These are phyloP conservation scores for Drosophila ohnishii DNA, from an alignment of 1,140 invertebrate genomes.

Conservation along the genomic window DNA sequence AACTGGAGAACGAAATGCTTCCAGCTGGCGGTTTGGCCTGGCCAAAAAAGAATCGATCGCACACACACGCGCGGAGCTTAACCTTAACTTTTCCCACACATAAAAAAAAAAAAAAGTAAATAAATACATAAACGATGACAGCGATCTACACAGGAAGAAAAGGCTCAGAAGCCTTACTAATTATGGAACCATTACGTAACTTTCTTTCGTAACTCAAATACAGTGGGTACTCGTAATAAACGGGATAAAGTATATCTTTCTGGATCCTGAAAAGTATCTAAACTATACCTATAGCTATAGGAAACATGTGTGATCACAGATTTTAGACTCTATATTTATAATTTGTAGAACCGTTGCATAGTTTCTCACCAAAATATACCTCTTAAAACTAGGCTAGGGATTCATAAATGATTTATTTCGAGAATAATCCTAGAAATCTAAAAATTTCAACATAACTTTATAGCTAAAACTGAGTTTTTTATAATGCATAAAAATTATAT, in stretches of 20 bases:
- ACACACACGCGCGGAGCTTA: not conserved
- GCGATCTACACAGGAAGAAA: slow-evolving; percentile 17
- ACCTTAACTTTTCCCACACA: slow-evolving; percentile 11
- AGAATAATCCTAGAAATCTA: no score
- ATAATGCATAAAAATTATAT: no score
- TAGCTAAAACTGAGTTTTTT: no score
- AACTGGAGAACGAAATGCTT: slow-evolving; percentile 21
- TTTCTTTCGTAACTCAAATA: not conserved
- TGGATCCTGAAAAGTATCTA: not conserved
- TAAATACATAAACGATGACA: slow-evolving; percentile 19
- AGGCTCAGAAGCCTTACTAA: slow-evolving; percentile 6
- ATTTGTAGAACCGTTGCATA: not conserved
- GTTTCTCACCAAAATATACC: not conserved
- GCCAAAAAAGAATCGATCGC: slow-evolving; percentile 21
- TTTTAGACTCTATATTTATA: not conserved
- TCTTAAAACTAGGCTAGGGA: not conserved
- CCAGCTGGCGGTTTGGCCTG: slow-evolving; percentile 20
- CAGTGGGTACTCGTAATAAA: not conserved
- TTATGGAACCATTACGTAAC: not conserved
- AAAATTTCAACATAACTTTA: no score
- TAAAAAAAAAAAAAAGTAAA: slow-evolving; percentile 8
- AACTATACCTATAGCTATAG: not conserved
- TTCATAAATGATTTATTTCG: no score
- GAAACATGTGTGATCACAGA: not conserved
- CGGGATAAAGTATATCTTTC: not conserved